Evolutionary conservation across 2,888 invertebrate species (phyloP).

Genomic region (Aleiodes alternator): DNA sequence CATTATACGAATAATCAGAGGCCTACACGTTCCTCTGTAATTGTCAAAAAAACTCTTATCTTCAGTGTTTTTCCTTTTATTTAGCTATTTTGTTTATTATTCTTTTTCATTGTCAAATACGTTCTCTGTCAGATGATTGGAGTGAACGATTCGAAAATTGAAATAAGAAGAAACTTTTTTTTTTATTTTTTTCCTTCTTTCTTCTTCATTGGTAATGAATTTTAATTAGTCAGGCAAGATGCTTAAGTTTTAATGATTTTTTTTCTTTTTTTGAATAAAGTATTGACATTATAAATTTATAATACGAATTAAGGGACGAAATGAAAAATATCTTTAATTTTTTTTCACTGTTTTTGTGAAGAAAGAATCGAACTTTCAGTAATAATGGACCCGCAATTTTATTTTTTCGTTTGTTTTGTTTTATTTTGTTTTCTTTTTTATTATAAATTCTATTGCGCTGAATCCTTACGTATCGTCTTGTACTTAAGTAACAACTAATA

Average conservation of each 20-base stretch:
- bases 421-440: background rate
- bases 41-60: slow-evolving; percentile 1
- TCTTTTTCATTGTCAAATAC: slow-evolving; percentile 41
- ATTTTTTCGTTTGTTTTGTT: background rate
- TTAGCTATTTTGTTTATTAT: slow-evolving; percentile 37
- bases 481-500: slow-evolving; percentile 64
- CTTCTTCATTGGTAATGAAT: slow-evolving; percentile 17
- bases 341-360: background rate
- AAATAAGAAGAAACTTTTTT: slow-evolving; percentile 40
- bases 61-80: slow-evolving; percentile 6
- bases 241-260: slow-evolving; percentile 17
- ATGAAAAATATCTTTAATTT: slow-evolving; percentile 10
- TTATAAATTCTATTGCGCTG: too few species aligned
- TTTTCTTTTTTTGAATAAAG: background rate
- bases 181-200: slow-evolving; percentile 20
- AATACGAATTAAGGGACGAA: background rate
- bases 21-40: slow-evolving; percentile 59
- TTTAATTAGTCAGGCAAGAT: slow-evolving; percentile 26
- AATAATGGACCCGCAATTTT: slow-evolving; percentile 21
- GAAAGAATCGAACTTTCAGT: slow-evolving; percentile 13
- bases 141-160: too few species aligned
- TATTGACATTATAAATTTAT: background rate
- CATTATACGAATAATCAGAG: slow-evolving; percentile 62
- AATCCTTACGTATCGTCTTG: slow-evolving; percentile 25
- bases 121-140: slow-evolving; percentile 33